Evolutionary conservation across 2,797 vertebrate species (phyloP).

Genomic region (Tragelaphus eurycerus): DNA sequence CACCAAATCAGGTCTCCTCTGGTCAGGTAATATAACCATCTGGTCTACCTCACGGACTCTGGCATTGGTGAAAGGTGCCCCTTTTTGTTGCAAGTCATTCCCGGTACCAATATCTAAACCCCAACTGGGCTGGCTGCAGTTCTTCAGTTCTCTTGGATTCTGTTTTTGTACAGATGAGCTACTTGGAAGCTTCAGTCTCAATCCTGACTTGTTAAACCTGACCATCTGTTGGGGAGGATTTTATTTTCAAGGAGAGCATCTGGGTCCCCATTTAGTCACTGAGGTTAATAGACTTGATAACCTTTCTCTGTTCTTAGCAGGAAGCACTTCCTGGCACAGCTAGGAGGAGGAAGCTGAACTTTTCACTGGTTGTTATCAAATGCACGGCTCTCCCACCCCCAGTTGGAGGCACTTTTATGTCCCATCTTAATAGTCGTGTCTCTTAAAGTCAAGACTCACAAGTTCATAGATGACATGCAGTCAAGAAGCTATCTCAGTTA

Average conservation of each 20-base stretch:
- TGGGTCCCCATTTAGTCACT: constrained; percentile 78
- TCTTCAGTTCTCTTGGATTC: background rate
- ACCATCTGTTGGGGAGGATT: constrained; percentile 73
- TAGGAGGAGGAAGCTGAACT: constrained; percentile 48
- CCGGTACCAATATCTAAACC: background rate
- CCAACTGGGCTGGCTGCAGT: background rate
- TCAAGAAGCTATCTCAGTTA: background rate
- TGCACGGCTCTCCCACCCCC: background rate
- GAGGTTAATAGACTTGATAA: constrained; percentile 81
- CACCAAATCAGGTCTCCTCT: background rate
- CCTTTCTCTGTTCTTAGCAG: constrained; percentile 79
- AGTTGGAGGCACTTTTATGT: constrained; percentile 2
- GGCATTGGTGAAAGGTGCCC: background rate
- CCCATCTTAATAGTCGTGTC: constrained; percentile 1
- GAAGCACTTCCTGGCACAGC: constrained; percentile 63
- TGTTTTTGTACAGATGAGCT: background rate
- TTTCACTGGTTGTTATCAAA: constrained; percentile 45
- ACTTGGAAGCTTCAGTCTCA: constrained; percentile 19
- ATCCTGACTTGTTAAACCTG: constrained; percentile 63
- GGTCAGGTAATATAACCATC: background rate
- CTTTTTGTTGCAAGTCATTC: background rate
- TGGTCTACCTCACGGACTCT: background rate
- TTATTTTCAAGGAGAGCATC: constrained; percentile 71
- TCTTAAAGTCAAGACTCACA: background rate
- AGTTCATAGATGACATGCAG: background rate